Conservation (phyloP, 2,113 vertebrate genomes). For the Thymallus thymallus region DNA sequence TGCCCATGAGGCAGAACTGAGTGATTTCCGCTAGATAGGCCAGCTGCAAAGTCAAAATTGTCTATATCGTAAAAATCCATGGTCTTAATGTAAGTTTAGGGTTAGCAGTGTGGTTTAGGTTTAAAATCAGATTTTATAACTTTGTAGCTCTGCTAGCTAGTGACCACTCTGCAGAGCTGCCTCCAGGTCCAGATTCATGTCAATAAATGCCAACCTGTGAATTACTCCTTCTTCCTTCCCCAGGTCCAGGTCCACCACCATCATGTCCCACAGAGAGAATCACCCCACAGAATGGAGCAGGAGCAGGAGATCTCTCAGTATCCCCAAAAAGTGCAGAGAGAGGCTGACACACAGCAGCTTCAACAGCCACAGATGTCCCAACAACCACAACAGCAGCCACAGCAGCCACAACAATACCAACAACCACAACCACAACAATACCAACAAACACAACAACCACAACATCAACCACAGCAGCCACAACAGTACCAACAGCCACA, state of each 20-base stretch:
- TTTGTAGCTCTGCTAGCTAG: no score
- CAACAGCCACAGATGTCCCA: slow-evolving; percentile 15
- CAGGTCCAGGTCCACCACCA: slow-evolving; percentile 76
- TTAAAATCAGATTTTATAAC: no score
- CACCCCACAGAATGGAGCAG: slow-evolving; percentile 69
- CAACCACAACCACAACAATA: not conserved
- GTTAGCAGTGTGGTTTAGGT: no score
- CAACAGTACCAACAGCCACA: slow-evolving; percentile 1
- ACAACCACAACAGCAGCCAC: slow-evolving; percentile 8
- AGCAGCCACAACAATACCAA: slow-evolving; percentile 23
- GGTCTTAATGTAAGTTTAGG: no score
- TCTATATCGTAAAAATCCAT: no score
- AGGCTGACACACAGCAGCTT: slow-evolving; percentile 57
- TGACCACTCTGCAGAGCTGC: no score
- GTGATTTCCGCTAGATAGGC: no score
- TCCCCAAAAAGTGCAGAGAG: slow-evolving; percentile 63
- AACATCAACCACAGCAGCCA: slow-evolving; percentile 2
- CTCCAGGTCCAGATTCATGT: not conserved
- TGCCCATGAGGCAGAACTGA: no score
- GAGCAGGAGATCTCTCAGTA: slow-evolving; percentile 75
- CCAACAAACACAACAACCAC: not conserved
- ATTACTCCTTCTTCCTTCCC: slow-evolving; percentile 20
- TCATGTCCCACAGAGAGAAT: slow-evolving; percentile 77
- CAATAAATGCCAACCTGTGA: no score
- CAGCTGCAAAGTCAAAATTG: no score